Percentiles rank a stretch among this genome's conserved stretches.
phyloP scores from a whole-genome alignment of 2,888 invertebrate genomes.

The Scaeva pyrastri region DNA sequence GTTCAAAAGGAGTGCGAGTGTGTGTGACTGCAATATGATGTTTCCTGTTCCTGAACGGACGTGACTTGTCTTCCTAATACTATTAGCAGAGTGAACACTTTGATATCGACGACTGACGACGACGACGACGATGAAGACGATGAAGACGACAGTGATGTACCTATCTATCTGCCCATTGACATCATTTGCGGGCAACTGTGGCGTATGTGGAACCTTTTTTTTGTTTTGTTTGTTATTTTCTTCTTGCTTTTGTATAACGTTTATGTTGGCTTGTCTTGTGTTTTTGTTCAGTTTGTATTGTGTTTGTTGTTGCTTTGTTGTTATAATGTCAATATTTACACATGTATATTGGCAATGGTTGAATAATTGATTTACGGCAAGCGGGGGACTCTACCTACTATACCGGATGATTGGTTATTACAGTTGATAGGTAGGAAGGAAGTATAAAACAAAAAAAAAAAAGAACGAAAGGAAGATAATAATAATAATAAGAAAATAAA shows the following conservation, averaged over 20 bases:
- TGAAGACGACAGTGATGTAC: slow-evolving; percentile 32
- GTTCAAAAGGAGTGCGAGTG: neutral
- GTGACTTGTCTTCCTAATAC: slow-evolving; percentile 63
- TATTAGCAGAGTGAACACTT: slow-evolving; percentile 39
- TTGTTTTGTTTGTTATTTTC: neutral
- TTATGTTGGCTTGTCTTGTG: slow-evolving; percentile 19
- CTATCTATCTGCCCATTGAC: neutral
- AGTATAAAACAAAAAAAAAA: neutral
- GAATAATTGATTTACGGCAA: slow-evolving; percentile 54
- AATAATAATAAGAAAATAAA: slow-evolving; percentile 24
- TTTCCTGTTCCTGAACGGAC: slow-evolving; percentile 43
- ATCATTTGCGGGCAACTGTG: neutral
- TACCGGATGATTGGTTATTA: neutral
- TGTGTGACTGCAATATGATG: slow-evolving; percentile 33
- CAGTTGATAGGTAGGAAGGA: neutral
- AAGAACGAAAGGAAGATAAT: neutral
- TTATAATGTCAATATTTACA: slow-evolving; percentile 54
- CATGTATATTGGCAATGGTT: slow-evolving; percentile 50
- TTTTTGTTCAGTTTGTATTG: neutral
- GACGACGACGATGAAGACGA: slow-evolving; percentile 3
- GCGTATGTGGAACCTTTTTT: slow-evolving; percentile 51
- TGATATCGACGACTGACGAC: slow-evolving; percentile 13
- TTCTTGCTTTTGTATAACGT: neutral
- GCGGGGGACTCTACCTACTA: neutral
- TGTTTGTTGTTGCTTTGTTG: slow-evolving; percentile 10